These are phyloP conservation scores for Lasioglossum leucozonium DNA, from an alignment of 2,888 invertebrate species.

Conservation along the genomic window DNA sequence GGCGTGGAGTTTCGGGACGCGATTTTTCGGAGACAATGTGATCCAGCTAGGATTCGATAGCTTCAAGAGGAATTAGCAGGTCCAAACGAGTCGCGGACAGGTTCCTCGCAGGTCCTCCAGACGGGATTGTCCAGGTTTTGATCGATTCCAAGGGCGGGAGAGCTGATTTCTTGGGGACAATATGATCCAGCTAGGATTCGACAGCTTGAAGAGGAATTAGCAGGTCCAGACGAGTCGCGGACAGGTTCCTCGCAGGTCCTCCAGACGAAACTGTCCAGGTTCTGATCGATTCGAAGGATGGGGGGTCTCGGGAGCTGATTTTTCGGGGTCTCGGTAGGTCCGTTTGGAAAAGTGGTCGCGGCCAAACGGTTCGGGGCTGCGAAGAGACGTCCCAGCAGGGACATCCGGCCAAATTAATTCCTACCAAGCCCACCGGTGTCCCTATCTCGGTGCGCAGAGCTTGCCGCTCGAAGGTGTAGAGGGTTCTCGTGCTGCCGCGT, in stretches of 20 bases:
- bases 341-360: slow-evolving; percentile 62
- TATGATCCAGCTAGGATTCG: no score
- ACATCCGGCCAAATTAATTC: slow-evolving; percentile 73
- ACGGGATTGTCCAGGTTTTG: background rate
- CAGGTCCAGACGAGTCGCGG: no score
- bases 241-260: background rate
- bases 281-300: background rate
- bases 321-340: slow-evolving; percentile 9
- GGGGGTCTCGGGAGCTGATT: background rate
- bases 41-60: background rate
- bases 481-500: slow-evolving; percentile 6
- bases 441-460: slow-evolving; percentile 31
- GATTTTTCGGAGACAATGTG: background rate
- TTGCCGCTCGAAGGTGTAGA: slow-evolving; percentile 17
- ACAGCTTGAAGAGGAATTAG: background rate
- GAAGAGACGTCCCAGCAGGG: slow-evolving; percentile 60
- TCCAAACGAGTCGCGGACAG: background rate
- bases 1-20: background rate
- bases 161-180: no score
- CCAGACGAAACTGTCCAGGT: background rate
- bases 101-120: background rate
- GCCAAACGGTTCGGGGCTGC: slow-evolving; percentile 55
- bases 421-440: slow-evolving; percentile 48
- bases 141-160: background rate
- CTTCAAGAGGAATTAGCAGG: background rate